Evolutionary conservation across 2,888 invertebrate genomes (phyloP).

Genomic region (Lamellibrachia columna): DNA sequence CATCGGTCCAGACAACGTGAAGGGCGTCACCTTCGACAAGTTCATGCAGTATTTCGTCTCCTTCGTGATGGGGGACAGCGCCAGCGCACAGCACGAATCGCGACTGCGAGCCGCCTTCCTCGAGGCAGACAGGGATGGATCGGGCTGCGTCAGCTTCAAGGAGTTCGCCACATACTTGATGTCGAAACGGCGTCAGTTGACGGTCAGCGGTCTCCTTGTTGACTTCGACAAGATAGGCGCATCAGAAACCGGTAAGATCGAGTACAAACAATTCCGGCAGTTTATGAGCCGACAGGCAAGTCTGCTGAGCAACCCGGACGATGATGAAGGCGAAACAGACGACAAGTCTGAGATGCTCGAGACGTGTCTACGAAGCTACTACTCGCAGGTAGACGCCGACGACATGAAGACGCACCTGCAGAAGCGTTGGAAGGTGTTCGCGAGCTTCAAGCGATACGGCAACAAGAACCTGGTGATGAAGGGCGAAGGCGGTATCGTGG

Average conservation of each 20-base stretch:
- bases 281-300: conserved; percentile 29
- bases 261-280: conserved; percentile 36
- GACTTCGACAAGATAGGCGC: conserved; percentile 36
- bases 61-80: conserved; percentile 34
- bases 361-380: conserved; percentile 22
- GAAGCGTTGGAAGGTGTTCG: conserved; percentile 42
- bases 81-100: conserved; percentile 25
- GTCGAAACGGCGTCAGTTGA: conserved; percentile 32
- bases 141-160: conserved; percentile 39
- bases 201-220: conserved; percentile 31
- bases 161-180: conserved; percentile 40
- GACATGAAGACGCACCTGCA: conserved; percentile 36
- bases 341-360: background rate
- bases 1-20: conserved; percentile 32
- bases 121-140: conserved; percentile 39
- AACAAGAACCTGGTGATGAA: conserved; percentile 37
- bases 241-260: conserved; percentile 34
- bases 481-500: conserved; percentile 40
- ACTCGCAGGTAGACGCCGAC: background rate
- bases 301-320: background rate
- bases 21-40: conserved; percentile 36
- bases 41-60: conserved; percentile 39
- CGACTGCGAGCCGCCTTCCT: conserved; percentile 39
- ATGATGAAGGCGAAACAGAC: conserved; percentile 29
- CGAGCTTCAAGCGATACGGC: conserved; percentile 38